Evolutionary conservation across 1,140 invertebrate species (phyloP), one percentile per base, ranked within the genome.

Genomic region (Danaus melanippus): DNA sequence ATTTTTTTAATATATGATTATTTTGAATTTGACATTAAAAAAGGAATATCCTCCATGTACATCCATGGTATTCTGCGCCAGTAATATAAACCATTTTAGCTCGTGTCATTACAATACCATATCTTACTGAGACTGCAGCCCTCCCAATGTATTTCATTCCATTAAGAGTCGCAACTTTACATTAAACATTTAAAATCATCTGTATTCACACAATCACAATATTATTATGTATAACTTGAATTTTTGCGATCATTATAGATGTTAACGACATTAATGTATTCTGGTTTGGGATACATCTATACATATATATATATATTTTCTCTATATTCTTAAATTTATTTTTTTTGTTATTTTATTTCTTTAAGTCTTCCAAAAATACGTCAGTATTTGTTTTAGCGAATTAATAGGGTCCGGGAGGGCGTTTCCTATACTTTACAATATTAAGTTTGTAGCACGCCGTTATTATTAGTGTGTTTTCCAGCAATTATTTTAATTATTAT

Each of bases 361-460:
- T 81, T 76, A 64, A 62, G 82, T 85, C 82, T 85, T 85, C 82
- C 82, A 85, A 80, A 57, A 64, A 64, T 67, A 69, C 60, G 67
- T 65, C 74, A 78, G 69, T 82, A 77, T 73, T 71, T 59, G 49
- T 53, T 56, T 60, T 68, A 63, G 64, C 66, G 61, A 63, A 67
- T 66, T 56, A 51, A 60, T 60, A 55, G 52, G 46, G 58, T 58
- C 62, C 61, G 74, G 79, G 79, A 71, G 79, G 79, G 78, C 76
- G 67, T 78, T 80, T 82, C 79, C 79, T 83, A 81, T 77, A 71
- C 59, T 75, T 69, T 77, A 82, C 69, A 74, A 69, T 77, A 76
- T 77, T 82, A 80, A 82, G 77, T 77, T 82, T 76, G 73, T 74
- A 78, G 74, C 78, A 84, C 77, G 78, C 76, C 74, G 21, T 32